phyloP scores from a whole-genome alignment of 2,888 invertebrate species.

The Tenthredo livida region DNA sequence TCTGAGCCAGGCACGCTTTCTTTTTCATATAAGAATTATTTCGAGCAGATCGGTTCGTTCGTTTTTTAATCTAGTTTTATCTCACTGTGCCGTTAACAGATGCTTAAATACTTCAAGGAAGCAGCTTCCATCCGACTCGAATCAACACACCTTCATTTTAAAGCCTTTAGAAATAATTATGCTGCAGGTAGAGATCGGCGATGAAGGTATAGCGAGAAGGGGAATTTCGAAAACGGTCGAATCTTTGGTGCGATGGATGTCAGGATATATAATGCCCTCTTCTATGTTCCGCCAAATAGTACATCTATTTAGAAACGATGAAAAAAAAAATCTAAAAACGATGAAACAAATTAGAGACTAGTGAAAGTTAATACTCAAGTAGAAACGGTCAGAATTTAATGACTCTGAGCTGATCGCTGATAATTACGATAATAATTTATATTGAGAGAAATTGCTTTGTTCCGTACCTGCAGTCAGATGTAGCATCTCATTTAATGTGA shows the following conservation, averaged over 20 bases:
- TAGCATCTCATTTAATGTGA: background rate
- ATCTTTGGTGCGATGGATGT: background rate
- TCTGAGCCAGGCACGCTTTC: conserved; percentile 21
- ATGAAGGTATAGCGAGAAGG: background rate
- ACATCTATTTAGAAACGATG: background rate
- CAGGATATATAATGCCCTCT: background rate
- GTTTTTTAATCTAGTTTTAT: conserved; percentile 1
- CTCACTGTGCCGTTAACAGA: background rate
- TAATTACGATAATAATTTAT: conserved; percentile 28
- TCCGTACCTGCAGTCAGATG: background rate
- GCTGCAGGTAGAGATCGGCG: background rate
- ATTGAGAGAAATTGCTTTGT: conserved; percentile 36
- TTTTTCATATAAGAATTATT: conserved; percentile 25
- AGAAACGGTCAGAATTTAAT: conserved; percentile 27
- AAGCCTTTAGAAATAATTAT: conserved; percentile 8
- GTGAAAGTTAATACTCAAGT: conserved; percentile 16
- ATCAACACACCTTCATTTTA: background rate
- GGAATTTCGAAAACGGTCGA: background rate
- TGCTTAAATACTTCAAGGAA: background rate
- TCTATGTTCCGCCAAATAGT: background rate
- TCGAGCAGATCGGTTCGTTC: background rate
- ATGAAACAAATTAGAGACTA: background rate
- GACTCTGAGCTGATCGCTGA: background rate
- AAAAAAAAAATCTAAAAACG: background rate
- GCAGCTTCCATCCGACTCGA: background rate